Percentiles rank a stretch among this genome's conserved stretches.
Conservation (phyloP, 2,888 invertebrate species). For the Ennomos fuscantarius region DNA sequence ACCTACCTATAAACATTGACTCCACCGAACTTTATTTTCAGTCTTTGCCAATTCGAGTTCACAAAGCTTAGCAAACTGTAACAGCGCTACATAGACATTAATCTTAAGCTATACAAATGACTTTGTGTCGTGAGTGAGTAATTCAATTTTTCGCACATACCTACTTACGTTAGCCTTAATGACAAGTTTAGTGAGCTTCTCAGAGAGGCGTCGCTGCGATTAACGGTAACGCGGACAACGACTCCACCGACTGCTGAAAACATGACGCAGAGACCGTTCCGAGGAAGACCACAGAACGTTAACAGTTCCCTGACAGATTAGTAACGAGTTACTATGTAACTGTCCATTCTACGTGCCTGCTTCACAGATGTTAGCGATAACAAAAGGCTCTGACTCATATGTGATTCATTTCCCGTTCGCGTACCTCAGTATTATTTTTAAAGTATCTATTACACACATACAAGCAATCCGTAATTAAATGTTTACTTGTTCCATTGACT, state of each 20-base stretch:
- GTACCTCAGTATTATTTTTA: constrained; percentile 56
- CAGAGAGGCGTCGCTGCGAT: constrained; percentile 42
- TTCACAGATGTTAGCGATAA: constrained; percentile 69
- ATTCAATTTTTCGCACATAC: constrained; percentile 30
- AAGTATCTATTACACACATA: constrained; percentile 46
- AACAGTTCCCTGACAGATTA: constrained; percentile 11
- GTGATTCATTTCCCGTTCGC: constrained; percentile 71
- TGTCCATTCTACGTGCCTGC: constrained; percentile 57
- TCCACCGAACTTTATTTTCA: neutral
- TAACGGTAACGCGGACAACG: constrained; percentile 80
- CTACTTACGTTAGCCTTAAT: constrained; percentile 33
- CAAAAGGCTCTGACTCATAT: constrained; percentile 64
- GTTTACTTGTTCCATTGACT: constrained; percentile 33
- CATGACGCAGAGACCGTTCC: constrained; percentile 69
- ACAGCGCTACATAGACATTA: constrained; percentile 1
- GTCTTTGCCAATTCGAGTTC: neutral
- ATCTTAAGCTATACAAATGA: constrained; percentile 21
- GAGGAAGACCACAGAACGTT: constrained; percentile 50
- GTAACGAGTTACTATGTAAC: constrained; percentile 40
- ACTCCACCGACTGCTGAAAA: constrained; percentile 66
- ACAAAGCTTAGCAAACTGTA: neutral
- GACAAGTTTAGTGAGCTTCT: constrained; percentile 39
- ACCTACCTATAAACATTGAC: too few species aligned
- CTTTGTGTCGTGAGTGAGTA: constrained; percentile 26
- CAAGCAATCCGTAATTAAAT: constrained; percentile 34